A percentile compares a stretch with the other conserved stretches of the same genome.
Evolutionary conservation across 2,113 vertebrate species (phyloP).

Genomic region (Thalassoma bifasciatum): DNA sequence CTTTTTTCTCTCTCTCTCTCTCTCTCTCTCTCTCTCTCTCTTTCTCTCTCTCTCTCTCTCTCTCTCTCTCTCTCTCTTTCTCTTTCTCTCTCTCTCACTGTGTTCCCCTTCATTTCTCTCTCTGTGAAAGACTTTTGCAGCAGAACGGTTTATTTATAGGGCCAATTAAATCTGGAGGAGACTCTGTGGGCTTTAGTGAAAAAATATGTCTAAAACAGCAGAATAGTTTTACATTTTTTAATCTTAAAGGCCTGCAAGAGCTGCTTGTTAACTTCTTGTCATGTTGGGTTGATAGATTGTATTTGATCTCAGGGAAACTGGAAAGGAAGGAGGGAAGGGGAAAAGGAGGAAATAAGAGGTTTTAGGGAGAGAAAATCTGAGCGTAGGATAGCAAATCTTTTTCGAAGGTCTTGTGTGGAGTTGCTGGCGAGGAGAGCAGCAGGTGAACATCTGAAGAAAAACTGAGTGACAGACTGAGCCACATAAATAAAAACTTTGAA

Average conservation of each 20-base stretch:
- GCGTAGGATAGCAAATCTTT: slow-evolving; percentile 21
- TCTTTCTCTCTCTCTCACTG: slow-evolving; percentile 24
- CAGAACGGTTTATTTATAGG: slow-evolving; percentile 74
- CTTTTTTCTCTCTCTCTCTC: slow-evolving; percentile 17
- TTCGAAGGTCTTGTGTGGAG: slow-evolving; percentile 27
- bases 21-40: slow-evolving; percentile 19
- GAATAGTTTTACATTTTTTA: slow-evolving; percentile 63
- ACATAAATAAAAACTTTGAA: no score
- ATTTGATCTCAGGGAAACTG: slow-evolving; percentile 51
- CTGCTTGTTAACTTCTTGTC: slow-evolving; percentile 50
- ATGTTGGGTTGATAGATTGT: slow-evolving; percentile 45
- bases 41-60: slow-evolving; percentile 19
- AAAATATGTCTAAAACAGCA: slow-evolving; percentile 62
- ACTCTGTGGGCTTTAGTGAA: slow-evolving; percentile 62
- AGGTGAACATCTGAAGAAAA: slow-evolving; percentile 33
- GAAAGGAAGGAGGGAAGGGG: slow-evolving; percentile 25
- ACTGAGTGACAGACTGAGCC: not conserved
- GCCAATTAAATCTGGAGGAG: slow-evolving; percentile 77
- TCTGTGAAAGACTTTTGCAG: slow-evolving; percentile 62
- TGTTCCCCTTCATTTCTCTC: slow-evolving; percentile 49
- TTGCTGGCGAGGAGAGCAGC: slow-evolving; percentile 27
- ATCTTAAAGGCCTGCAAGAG: slow-evolving; percentile 58
- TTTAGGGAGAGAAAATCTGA: slow-evolving; percentile 7
- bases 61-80: slow-evolving; percentile 15
- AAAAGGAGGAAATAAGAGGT: not conserved